A percentile compares a stretch with the other conserved stretches of the same genome.
Evolutionary conservation across 35 echinoderm and acorn worm genomes (phyloP).

Genomic region (Stichopus chloronotus): DNA sequence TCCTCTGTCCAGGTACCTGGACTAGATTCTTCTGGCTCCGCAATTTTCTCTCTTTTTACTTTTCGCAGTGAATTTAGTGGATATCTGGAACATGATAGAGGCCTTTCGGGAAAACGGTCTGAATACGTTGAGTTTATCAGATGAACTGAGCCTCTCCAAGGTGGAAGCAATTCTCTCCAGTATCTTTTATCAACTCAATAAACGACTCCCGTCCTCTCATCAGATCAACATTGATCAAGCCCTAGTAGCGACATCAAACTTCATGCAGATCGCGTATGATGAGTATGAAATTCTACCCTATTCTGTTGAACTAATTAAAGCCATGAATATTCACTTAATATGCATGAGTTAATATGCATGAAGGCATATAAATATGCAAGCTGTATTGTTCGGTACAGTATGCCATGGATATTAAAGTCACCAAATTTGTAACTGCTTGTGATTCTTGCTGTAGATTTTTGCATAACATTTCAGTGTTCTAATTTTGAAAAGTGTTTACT

Average conservation of each 20-base stretch:
- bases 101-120: conserved; percentile 95
- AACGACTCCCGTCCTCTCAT: conserved; percentile 87
- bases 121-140: conserved; percentile 82
- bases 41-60: not conserved
- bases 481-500: too few species aligned
- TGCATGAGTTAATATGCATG: too few species aligned
- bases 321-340: too few species aligned
- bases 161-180: conserved; percentile 88
- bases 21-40: too few species aligned
- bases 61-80: conserved; percentile 91
- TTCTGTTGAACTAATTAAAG: too few species aligned
- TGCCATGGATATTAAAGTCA: too few species aligned
- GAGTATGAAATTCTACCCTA: conserved; percentile 68
- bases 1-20: too few species aligned
- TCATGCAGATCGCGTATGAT: conserved; percentile 91
- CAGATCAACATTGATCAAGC: conserved; percentile 98
- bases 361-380: too few species aligned
- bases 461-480: too few species aligned
- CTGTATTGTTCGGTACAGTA: too few species aligned
- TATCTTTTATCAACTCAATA: conserved; percentile 98
- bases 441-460: too few species aligned
- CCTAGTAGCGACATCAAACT: conserved; percentile 74
- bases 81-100: conserved; percentile 99
- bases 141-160: conserved; percentile 73
- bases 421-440: too few species aligned